Percentiles rank a stretch among this genome's conserved stretches.
phyloP scores from a whole-genome alignment of 2,113 vertebrate species.

The Rhegmatorhina hoffmannsi region DNA sequence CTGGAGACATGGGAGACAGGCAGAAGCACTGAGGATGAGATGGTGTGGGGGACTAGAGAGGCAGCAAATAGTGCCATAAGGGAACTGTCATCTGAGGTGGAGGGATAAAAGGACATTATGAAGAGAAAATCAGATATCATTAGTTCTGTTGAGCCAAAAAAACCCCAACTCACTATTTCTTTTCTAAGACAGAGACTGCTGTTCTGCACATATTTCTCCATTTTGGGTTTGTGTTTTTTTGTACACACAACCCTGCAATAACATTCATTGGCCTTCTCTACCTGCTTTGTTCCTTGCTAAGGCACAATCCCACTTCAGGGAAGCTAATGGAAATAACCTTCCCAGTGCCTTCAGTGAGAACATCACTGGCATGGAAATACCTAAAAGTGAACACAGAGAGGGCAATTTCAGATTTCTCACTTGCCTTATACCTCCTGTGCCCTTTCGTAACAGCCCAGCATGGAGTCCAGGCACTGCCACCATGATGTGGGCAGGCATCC shows the following conservation, averaged over 20 bases:
- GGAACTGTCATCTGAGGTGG: background rate
- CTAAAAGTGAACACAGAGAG: background rate
- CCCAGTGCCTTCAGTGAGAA: background rate
- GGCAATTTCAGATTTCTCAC: background rate
- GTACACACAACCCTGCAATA: background rate
- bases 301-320: background rate
- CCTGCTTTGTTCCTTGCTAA: background rate
- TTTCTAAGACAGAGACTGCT: background rate
- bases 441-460: background rate
- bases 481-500: accelerated
- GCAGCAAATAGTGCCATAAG: background rate
- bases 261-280: background rate
- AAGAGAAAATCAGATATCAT: background rate
- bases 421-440: background rate
- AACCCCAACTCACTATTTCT: background rate
- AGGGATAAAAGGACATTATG: background rate
- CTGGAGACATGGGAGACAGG: background rate
- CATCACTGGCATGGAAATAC: background rate
- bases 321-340: background rate
- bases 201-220: background rate
- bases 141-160: background rate
- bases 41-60: background rate
- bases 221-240: background rate
- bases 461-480: background rate
- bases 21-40: background rate